Evolutionary conservation across 2,797 vertebrate genomes (phyloP).

Genomic region (Paramormyrops hopkinsi): DNA sequence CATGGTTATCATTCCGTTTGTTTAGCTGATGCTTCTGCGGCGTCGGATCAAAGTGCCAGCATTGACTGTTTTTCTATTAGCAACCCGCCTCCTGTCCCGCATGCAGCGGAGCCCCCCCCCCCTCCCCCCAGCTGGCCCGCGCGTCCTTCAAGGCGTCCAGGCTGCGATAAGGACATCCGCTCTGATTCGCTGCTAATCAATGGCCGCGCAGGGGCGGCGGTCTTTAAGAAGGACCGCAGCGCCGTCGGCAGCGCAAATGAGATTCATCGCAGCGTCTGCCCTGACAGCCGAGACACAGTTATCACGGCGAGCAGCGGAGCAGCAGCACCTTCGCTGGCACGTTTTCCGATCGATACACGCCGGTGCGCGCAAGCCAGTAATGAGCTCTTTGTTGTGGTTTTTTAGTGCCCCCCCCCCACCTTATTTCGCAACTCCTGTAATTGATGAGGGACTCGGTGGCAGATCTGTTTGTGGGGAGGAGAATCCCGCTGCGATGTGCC

Average conservation of each 20-base stretch:
- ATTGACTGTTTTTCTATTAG: not conserved
- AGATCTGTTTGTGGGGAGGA: not conserved
- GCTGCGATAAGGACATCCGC: constrained; percentile 21
- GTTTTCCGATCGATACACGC: constrained; percentile 19
- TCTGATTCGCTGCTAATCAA: constrained; percentile 12
- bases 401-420: not conserved
- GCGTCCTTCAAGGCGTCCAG: not conserved
- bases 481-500: not conserved
- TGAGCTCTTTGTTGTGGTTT: not conserved
- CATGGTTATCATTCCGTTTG: not conserved
- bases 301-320: not conserved
- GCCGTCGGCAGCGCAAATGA: constrained; percentile 25
- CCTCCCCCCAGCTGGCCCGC: not conserved
- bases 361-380: not conserved
- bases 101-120: not conserved
- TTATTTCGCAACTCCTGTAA: not conserved
- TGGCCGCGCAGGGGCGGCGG: not conserved
- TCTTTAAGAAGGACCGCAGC: not conserved
- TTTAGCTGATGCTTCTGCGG: not conserved
- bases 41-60: not conserved
- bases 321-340: not conserved
- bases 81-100: not conserved
- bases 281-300: constrained; percentile 18
- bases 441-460: not conserved
- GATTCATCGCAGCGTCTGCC: constrained; percentile 22